Evolutionary conservation across 2,888 invertebrate genomes (phyloP).

Genomic region (Diplazon laetatorius): DNA sequence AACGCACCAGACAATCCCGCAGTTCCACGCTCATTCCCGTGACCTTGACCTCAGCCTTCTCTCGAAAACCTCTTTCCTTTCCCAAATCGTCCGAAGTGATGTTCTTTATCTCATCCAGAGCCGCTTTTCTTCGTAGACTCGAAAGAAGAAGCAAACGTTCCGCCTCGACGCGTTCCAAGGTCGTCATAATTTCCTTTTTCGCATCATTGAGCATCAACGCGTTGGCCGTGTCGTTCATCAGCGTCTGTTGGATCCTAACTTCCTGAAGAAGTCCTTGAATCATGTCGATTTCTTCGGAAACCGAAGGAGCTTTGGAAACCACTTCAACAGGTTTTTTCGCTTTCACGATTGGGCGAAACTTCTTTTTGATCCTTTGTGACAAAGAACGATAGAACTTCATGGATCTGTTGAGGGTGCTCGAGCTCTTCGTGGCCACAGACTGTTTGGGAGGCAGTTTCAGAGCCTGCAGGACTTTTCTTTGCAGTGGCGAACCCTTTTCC

Average conservation of each 20-base stretch:
- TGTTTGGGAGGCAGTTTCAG: slow-evolving; percentile 44
- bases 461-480: slow-evolving; percentile 28
- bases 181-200: slow-evolving; percentile 82
- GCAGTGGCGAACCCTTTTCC: slow-evolving; percentile 56
- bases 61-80: background rate
- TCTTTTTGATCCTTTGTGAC: slow-evolving; percentile 67
- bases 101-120: slow-evolving; percentile 69
- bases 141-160: slow-evolving; percentile 83
- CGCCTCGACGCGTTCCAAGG: slow-evolving; percentile 83
- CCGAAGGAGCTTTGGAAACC: background rate
- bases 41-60: slow-evolving; percentile 68
- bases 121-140: slow-evolving; percentile 67
- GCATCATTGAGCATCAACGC: slow-evolving; percentile 82
- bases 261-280: slow-evolving; percentile 69
- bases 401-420: slow-evolving; percentile 65
- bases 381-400: slow-evolving; percentile 67
- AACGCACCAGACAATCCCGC: slow-evolving; percentile 62
- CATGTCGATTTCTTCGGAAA: slow-evolving; percentile 36
- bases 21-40: slow-evolving; percentile 69
- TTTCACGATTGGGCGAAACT: slow-evolving; percentile 31
- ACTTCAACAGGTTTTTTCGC: background rate
- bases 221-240: slow-evolving; percentile 81
- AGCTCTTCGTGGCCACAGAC: slow-evolving; percentile 31
- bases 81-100: slow-evolving; percentile 44
- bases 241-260: slow-evolving; percentile 70